phyloP scores from a whole-genome alignment of 2,888 invertebrate genomes.

The Tenthredo distinguenda region DNA sequence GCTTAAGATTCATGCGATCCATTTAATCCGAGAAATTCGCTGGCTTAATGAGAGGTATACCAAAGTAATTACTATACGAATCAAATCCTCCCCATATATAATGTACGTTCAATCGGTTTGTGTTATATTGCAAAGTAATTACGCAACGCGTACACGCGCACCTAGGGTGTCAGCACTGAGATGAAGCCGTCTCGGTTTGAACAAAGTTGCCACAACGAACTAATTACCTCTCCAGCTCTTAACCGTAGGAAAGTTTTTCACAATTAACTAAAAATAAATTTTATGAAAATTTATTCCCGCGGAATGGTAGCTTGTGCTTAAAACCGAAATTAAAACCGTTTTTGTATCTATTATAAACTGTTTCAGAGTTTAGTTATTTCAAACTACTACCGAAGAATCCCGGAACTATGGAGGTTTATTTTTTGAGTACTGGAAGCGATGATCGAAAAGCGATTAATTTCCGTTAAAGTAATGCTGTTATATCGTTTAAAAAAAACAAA shows the following conservation, averaged over 20 bases:
- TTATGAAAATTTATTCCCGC: neutral
- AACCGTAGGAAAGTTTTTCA: neutral
- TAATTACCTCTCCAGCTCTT: neutral
- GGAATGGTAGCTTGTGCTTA: neutral
- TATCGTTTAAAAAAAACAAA: neutral
- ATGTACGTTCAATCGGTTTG: neutral
- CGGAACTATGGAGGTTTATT: neutral
- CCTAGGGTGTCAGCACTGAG: neutral
- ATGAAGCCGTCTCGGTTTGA: conserved; percentile 2
- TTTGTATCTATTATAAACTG: neutral
- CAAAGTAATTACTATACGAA: neutral
- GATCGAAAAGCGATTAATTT: neutral
- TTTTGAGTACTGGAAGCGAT: neutral
- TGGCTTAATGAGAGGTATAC: neutral
- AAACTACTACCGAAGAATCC: neutral
- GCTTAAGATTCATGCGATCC: neutral
- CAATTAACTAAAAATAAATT: neutral
- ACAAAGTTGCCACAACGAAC: conserved; percentile 2
- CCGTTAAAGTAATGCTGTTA: neutral
- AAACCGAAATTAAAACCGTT: neutral
- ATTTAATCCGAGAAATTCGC: conserved; percentile 8
- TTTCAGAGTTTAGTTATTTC: neutral
- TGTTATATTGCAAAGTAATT: neutral
- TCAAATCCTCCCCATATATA: neutral
- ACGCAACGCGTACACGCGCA: conserved; percentile 1